A percentile compares a stretch with the other conserved stretches of the same genome.
These are phyloP conservation scores for Ceratothoa steindachneri DNA, from an alignment of 2,888 invertebrate genomes.

Conservation along the genomic window DNA sequence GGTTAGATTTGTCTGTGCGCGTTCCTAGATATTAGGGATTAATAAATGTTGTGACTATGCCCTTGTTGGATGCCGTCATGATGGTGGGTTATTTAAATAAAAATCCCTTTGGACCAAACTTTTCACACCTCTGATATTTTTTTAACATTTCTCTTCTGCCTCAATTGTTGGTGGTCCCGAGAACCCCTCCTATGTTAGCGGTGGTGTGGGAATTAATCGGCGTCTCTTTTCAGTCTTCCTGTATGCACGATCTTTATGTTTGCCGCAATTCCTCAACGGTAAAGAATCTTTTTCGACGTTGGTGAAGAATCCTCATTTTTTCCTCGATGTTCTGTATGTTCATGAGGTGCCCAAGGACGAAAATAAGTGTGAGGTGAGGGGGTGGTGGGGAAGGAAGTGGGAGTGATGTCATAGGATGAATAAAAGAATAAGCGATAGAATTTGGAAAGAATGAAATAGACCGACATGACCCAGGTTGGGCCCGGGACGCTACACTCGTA, in stretches of 20 bases:
- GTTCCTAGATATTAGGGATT: no score
- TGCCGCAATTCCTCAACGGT: constrained; percentile 60
- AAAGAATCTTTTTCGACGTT: constrained; percentile 56
- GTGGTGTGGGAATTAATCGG: background rate
- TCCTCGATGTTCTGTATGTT: constrained; percentile 65
- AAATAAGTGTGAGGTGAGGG: constrained; percentile 60
- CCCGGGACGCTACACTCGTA: no score
- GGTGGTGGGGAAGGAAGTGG: background rate
- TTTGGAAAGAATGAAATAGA: background rate
- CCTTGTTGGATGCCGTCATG: no score
- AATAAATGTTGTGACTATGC: no score
- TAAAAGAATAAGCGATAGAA: background rate
- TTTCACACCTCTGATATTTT: no score
- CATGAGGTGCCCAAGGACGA: constrained; percentile 65
- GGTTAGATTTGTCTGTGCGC: no score
- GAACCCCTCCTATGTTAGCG: no score
- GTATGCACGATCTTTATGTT: constrained; percentile 65
- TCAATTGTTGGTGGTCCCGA: no score
- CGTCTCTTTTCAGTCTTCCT: constrained; percentile 58
- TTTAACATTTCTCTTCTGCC: no score
- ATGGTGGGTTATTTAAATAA: no score
- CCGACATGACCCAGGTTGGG: no score
- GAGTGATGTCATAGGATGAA: background rate
- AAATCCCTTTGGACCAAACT: no score
- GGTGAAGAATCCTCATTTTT: constrained; percentile 63